Base-by-base conservation (phyloP, 2,797 vertebrate species). In the Tragelaphus oryx region DNA sequence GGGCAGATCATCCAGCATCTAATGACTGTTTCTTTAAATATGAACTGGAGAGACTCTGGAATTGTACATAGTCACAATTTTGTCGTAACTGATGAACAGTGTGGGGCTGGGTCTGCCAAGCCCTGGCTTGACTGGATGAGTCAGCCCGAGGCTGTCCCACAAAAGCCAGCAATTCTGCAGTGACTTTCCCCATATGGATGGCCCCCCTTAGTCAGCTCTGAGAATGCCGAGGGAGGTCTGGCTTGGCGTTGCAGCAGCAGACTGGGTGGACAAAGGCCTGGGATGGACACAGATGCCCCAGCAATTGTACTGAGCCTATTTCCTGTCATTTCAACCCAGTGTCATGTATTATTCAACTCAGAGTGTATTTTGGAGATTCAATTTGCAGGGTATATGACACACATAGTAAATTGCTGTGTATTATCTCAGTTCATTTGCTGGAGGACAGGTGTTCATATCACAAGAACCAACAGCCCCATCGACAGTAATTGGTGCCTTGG, bases 381-480 rank as follows among this genome's bases (percentile, higher is more conserved):
- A 96, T 97, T 97, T 97, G 96, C 89, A 91, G 95, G 74, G 89
- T 80, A 41, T 95, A 95, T 96, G 96, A 97, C 95, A 96, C 94
- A 97, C 95, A 95, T 37, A 96, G 96, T 93, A 96, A 97, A 96
- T 95, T 94, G 97, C 93, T 87, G 41, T 86, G 94, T 94, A 96
- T 97, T 97, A 96, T 96, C 97, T 96, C 95, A 97, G 97, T 97
- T 98, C 98, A 97, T 98, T 98, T 98, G 98, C 98, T 92, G 44
- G 97, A 96, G 97, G 98, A 98, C 98, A 98, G 98, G 98, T 98
- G 98, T 98, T 98, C 62, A 0, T 96, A 98, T 98, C 98, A 97
- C 97, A 98, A 98, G 98, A 97, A 98, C 97, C 97, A 97, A 97
- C 94, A 96, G 97, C 97, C 97, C 94, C 97, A 95, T 96, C 44